Evolutionary conservation across 2,888 invertebrate genomes (phyloP), one percentile per base, ranked within the genome.

Genomic region (Troides oblongomaculatus): DNA sequence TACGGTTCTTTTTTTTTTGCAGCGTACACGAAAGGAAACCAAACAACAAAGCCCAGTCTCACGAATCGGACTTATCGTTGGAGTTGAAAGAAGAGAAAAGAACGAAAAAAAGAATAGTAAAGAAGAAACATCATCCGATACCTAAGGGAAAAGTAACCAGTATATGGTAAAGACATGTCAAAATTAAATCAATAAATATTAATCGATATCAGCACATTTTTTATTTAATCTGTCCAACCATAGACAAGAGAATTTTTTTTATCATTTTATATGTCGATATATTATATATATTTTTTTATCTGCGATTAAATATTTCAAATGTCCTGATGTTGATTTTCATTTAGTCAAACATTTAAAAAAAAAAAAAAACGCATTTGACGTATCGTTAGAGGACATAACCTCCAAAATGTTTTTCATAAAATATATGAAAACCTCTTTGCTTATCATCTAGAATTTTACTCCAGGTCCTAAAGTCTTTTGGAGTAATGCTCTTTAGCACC

Each of bases 191-290:
- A 68, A 68, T 68, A 68, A 68, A 68, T 18, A 23, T 60, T 64
- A 53, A 68, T 56, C 64, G 53, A 56, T 64, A 64, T 68, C 64
- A 61, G 66, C 50, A 17, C 14, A 58, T 59, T 57, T 68, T 58
- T 68, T 68, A 68, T 68, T 68, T 64, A 59, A 64, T 68, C 68
- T 58, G 62, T 63, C 36, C 23, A 23, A 39, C 14, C 25, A 53
- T 43, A 57, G 67, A 62, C 46, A 62, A 62, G 12, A 18, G 61
- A 50, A 53, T 10, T 17, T 53, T 56, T 36, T 39, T 53, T 1
- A 56, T 21, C n/a, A 36, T 1, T 30, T 30, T 12, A 12, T 50
- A 18, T 5, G 30, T 30, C 30, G 4, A 3, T 30, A 30, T 30
- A 30, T 5, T 30, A 30, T 30, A 3, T 30, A 5, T 30, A 4